These are phyloP conservation scores for Pterois miles DNA, from an alignment of 2,797 vertebrate genomes.

Conservation along the genomic window DNA sequence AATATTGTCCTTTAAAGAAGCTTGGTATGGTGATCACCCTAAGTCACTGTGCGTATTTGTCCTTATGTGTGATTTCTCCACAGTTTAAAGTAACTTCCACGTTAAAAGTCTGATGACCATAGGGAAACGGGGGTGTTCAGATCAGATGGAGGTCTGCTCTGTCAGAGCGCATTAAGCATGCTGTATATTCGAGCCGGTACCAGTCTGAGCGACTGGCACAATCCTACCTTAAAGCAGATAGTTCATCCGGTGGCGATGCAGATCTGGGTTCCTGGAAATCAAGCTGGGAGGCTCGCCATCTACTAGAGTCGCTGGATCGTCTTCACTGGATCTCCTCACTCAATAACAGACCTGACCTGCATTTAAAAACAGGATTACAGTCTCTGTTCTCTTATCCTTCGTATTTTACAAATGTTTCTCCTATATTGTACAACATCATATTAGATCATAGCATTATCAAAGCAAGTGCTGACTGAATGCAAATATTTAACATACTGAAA, in stretches of 20 bases:
- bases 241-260: background rate
- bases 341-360: no score
- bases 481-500: background rate
- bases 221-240: background rate
- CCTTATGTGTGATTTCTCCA: background rate
- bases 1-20: background rate
- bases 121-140: background rate
- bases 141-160: background rate
- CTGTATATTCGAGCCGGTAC: background rate
- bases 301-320: background rate
- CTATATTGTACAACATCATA: background rate
- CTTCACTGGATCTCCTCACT: background rate
- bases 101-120: background rate
- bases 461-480: background rate
- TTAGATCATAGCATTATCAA: background rate
- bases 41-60: background rate
- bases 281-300: background rate
- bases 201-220: background rate
- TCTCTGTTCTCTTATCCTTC: background rate
- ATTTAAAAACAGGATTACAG: background rate
- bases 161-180: background rate
- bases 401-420: background rate
- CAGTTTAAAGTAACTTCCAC: background rate
- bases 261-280: background rate
- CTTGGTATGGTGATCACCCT: background rate